Conservation (phyloP, 2,797 vertebrate species). For the Pseudomugil tenellus region DNA sequence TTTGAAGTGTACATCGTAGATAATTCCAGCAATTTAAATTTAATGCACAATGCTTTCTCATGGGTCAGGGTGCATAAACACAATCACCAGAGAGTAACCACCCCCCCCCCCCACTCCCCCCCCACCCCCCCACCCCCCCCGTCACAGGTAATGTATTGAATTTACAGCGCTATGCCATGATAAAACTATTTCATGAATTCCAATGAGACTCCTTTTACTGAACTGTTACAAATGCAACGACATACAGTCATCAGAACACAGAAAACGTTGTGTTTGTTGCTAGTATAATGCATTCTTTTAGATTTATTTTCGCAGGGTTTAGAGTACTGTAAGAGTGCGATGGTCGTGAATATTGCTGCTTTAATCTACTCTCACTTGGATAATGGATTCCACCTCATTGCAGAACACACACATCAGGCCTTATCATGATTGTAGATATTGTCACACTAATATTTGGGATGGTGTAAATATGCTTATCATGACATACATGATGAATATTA, state of each 20-base stretch:
- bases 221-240: constrained; percentile 59
- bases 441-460: constrained; percentile 15
- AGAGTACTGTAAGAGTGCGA: constrained; percentile 7
- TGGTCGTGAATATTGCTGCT: constrained; percentile 38
- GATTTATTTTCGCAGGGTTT: constrained; percentile 41
- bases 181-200: constrained; percentile 82
- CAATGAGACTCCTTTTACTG: constrained; percentile 74
- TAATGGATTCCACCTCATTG: constrained; percentile 38
- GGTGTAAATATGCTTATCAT: constrained; percentile 9
- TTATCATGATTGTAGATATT: constrained; percentile 43
- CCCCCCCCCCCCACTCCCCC: constrained; percentile 43
- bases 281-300: constrained; percentile 65
- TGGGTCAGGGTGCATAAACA: constrained; percentile 75
- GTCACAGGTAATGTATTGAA: constrained; percentile 76
- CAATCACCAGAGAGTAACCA: constrained; percentile 69
- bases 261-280: constrained; percentile 67
- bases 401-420: constrained; percentile 16
- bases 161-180: constrained; percentile 64
- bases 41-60: constrained; percentile 62
- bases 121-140: constrained; percentile 40
- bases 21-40: constrained; percentile 74
- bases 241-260: constrained; percentile 68
- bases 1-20: constrained; percentile 54
- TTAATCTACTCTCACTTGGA: constrained; percentile 66
- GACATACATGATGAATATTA: constrained; percentile 23